phyloP scores from a whole-genome alignment of 1,140 invertebrate genomes.

The Apis florea region DNA sequence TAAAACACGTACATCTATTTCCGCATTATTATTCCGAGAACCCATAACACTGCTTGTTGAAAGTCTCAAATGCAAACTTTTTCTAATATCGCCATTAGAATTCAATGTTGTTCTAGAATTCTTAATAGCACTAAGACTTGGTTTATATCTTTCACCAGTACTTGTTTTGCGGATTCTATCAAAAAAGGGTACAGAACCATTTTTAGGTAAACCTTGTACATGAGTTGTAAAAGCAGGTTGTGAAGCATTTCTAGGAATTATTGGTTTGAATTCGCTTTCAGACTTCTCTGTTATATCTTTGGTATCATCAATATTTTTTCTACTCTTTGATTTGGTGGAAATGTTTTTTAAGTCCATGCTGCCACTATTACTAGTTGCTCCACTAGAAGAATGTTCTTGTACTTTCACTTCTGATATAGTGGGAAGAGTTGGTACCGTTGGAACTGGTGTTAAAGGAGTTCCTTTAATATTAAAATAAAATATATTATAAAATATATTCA shows the following conservation, averaged over 20 bases:
- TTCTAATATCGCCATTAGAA: conserved; percentile 81
- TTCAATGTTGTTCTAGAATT: conserved; percentile 76
- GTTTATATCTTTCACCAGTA: conserved; percentile 88
- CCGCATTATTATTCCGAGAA: conserved; percentile 83
- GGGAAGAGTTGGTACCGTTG: conserved; percentile 90
- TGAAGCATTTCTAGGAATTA: conserved; percentile 89
- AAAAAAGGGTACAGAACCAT: conserved; percentile 93
- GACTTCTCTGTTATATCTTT: conserved; percentile 74
- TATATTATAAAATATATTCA: neutral
- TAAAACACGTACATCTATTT: conserved; percentile 81
- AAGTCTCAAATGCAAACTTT: conserved; percentile 81
- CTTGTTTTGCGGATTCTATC: conserved; percentile 90
- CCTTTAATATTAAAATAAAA: conserved; percentile 77
- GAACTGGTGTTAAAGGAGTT: conserved; percentile 86
- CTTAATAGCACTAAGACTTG: conserved; percentile 88
- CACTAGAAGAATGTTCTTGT: conserved; percentile 83
- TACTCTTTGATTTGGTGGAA: conserved; percentile 73
- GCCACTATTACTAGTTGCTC: conserved; percentile 79
- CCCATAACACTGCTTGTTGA: conserved; percentile 83
- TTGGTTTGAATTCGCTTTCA: conserved; percentile 77
- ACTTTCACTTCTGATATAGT: conserved; percentile 92
- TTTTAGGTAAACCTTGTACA: conserved; percentile 90
- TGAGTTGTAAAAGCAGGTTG: conserved; percentile 92
- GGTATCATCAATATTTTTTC: conserved; percentile 75
- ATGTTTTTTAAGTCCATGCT: conserved; percentile 76